Evolutionary conservation across 2,113 vertebrate species (phyloP).

Genomic region (Pheucticus melanocephalus): DNA sequence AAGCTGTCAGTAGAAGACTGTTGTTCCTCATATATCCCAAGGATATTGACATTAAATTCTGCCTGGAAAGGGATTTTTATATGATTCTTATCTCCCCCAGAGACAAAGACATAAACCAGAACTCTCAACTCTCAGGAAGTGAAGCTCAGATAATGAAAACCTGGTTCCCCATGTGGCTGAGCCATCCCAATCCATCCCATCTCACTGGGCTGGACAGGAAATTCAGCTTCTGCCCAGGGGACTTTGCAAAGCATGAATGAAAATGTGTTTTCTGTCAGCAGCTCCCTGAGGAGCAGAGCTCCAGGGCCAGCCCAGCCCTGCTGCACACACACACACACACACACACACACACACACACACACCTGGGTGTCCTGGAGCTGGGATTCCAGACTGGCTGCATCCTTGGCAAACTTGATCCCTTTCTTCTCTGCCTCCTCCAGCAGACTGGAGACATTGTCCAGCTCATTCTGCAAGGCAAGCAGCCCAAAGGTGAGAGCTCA

Average conservation of each 20-base stretch:
- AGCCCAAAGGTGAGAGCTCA: background rate
- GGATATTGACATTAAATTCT: background rate
- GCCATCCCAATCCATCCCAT: background rate
- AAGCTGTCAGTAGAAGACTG: background rate
- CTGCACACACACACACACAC: background rate
- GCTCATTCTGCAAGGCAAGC: constrained; percentile 80
- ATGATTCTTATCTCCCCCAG: background rate
- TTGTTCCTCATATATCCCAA: background rate
- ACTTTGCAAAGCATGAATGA: background rate
- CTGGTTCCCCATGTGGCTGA: background rate
- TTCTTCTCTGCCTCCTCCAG: constrained; percentile 96
- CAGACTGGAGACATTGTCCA: constrained; percentile 88
- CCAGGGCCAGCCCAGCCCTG: background rate
- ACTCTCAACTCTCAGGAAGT: background rate
- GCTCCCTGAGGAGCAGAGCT: background rate
- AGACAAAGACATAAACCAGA: background rate
- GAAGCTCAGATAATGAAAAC: background rate
- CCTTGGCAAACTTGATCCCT: constrained; percentile 92
- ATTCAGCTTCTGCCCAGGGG: background rate
- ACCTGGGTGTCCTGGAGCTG: constrained; percentile 96
- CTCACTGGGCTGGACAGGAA: background rate
- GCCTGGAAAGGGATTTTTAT: background rate
- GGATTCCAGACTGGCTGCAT: constrained; percentile 87
- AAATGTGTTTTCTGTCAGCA: background rate
- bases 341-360: constrained; percentile 76